Evolutionary conservation across 1,140 invertebrate genomes (phyloP), one percentile per base, ranked within the genome.

Genomic region (Zaprionus ornatus): DNA sequence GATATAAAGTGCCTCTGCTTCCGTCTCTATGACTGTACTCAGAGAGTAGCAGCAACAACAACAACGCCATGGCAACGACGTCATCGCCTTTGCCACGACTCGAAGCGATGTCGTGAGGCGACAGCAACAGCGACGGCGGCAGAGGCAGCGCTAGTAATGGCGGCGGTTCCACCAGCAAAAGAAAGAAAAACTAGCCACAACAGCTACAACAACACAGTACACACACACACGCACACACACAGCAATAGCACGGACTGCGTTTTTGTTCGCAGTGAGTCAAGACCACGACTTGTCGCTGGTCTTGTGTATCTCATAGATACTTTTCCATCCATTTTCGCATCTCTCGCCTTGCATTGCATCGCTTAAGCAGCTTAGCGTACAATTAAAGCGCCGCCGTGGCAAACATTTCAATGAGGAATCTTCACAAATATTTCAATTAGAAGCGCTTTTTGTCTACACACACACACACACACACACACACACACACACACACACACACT

Each of bases 21-120:
- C 48, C 9, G 23, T 32, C 35, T 85, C 83, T 87, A 88, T 88
- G 84, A 87, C 83, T 87, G 83, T 87, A 87, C 83, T 73, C 73
- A 0, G 42, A 52, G 74, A 23, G 42, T 13, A 21, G 45, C 19
- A 40, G 37, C 56, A 45, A 50, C 40, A 50, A 63, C 70, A 21
- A 12, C 17, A 19, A 19, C 69, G 64, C 73, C 80, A 87, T 87
- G 73, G 83, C 73, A 86, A 86, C 83, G 74, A 88, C 83, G 84
- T 88, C 83, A 87, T 88, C 77, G 80, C 56, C 83, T 48, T 48
- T 15, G 61, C 60, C 29, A 45, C 40, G 40, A 45, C 40, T 45
- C n/a, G n/a, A 9, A n/a, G 40, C 61, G 50, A 55, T 40, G 40
- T 63, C 48, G 32, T 54, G 32, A 54, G 29, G 54, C 65, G 52